phyloP scores from a whole-genome alignment of 1,140 invertebrate species.

The Pogonomyrmex californicus region DNA sequence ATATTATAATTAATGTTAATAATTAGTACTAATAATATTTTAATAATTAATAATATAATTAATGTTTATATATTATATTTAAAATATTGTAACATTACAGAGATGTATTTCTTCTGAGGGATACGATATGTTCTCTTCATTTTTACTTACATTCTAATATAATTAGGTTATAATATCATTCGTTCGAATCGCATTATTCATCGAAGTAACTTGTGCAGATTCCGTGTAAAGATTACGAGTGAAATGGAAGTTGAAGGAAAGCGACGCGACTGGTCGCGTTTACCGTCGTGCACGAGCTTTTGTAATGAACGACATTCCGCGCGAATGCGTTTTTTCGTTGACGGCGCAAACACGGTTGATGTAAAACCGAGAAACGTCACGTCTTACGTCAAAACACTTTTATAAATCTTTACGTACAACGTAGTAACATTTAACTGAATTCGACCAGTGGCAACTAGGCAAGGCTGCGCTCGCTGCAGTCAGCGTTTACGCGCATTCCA shows the following conservation, averaged over 20 bases:
- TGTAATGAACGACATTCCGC: conserved; percentile 65
- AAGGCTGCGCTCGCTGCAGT: conserved; percentile 20
- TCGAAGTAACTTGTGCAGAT: conserved; percentile 36
- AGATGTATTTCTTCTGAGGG: neutral
- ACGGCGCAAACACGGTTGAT: conserved; percentile 3
- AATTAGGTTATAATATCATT: neutral
- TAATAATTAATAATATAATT: no score
- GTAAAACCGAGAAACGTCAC: conserved; percentile 47
- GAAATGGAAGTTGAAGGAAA: conserved; percentile 68
- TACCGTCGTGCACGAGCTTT: conserved; percentile 45
- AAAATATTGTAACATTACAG: neutral
- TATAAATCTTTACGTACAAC: conserved; percentile 42
- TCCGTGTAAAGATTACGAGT: conserved; percentile 63
- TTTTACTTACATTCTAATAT: neutral
- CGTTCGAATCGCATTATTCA: neutral
- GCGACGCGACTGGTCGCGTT: conserved; percentile 28
- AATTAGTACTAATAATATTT: no score
- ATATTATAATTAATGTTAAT: no score
- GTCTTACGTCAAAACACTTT: conserved; percentile 28
- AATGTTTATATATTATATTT: no score
- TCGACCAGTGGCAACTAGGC: conserved; percentile 12
- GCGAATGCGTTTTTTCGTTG: neutral
- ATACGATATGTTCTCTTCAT: neutral
- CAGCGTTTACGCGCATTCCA: conserved; percentile 27
- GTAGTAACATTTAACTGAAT: conserved; percentile 45